Conservation (phyloP, 1,140 invertebrate species). For the Helicoverpa zea region DNA sequence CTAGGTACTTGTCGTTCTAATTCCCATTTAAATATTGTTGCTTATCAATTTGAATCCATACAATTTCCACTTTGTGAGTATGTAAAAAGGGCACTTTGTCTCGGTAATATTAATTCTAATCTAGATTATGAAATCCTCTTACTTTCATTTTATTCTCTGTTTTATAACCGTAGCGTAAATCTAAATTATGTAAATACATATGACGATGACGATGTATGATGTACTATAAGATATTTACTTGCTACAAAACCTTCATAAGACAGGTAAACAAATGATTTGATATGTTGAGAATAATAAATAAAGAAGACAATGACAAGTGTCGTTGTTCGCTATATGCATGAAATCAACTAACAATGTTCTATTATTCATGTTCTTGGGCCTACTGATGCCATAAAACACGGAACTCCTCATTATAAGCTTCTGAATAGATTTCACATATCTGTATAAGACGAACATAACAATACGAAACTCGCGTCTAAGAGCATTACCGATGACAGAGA, state of each 20-base stretch:
- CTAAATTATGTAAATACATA: background rate
- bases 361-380: slow-evolving; percentile 22
- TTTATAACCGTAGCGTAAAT: background rate
- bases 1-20: background rate
- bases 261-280: background rate
- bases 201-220: too few species aligned
- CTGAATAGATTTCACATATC: slow-evolving; percentile 26
- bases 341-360: slow-evolving; percentile 10
- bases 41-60: background rate
- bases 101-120: too few species aligned
- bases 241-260: background rate
- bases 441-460: slow-evolving; percentile 33
- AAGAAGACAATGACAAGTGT: slow-evolving; percentile 9
- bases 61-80: background rate
- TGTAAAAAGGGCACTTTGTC: too few species aligned
- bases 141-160: slow-evolving; percentile 8
- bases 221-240: too few species aligned
- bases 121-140: background rate
- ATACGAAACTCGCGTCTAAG: slow-evolving; percentile 30
- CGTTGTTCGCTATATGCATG: background rate
- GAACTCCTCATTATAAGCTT: slow-evolving; percentile 15
- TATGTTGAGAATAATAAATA: background rate
- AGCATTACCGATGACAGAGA: slow-evolving; percentile 61
- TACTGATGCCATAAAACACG: slow-evolving; percentile 1
- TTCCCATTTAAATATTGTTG: slow-evolving; percentile 18